These are phyloP conservation scores for Caenorhabditis sp. DNA, from an alignment of 2,888 invertebrate genomes.

Conservation along the genomic window DNA sequence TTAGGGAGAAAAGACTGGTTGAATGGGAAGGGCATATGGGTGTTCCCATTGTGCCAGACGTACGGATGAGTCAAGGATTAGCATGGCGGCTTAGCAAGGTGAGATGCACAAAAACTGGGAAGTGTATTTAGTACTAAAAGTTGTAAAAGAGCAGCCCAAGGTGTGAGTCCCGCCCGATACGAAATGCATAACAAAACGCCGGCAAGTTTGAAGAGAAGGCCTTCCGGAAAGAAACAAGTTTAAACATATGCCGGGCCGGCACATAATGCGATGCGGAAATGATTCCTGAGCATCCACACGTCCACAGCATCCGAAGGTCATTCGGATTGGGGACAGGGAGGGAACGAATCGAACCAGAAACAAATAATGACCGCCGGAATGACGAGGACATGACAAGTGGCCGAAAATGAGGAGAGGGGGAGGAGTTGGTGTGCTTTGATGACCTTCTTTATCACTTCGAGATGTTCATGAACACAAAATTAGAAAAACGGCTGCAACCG, in stretches of 20 bases:
- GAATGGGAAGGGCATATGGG: neutral
- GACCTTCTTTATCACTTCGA: slow-evolving; percentile 41
- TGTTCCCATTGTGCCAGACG: neutral
- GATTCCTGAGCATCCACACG: slow-evolving; percentile 13
- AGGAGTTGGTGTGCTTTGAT: slow-evolving; percentile 22
- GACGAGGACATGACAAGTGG: slow-evolving; percentile 30
- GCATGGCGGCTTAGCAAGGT: neutral
- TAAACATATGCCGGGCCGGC: slow-evolving; percentile 38
- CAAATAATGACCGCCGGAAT: slow-evolving; percentile 52
- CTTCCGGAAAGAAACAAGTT: too few species aligned
- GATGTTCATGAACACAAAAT: slow-evolving; percentile 14
- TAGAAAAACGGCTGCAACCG: neutral
- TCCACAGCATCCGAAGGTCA: slow-evolving; percentile 50
- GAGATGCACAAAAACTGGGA: neutral
- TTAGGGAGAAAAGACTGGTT: slow-evolving; percentile 8
- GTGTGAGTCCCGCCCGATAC: neutral
- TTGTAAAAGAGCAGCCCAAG: too few species aligned
- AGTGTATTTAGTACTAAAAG: neutral
- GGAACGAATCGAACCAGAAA: slow-evolving; percentile 55
- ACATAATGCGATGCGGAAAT: slow-evolving; percentile 50
- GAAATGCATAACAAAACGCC: slow-evolving; percentile 44
- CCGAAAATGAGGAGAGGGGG: slow-evolving; percentile 10
- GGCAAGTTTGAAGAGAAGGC: slow-evolving; percentile 49
- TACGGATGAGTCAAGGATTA: slow-evolving; percentile 23
- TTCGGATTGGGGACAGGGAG: slow-evolving; percentile 41